A percentile compares a stretch with the other conserved stretches of the same genome.
Conservation (phyloP, 1,140 invertebrate species). For the Zaprionus gabonicus region DNA sequence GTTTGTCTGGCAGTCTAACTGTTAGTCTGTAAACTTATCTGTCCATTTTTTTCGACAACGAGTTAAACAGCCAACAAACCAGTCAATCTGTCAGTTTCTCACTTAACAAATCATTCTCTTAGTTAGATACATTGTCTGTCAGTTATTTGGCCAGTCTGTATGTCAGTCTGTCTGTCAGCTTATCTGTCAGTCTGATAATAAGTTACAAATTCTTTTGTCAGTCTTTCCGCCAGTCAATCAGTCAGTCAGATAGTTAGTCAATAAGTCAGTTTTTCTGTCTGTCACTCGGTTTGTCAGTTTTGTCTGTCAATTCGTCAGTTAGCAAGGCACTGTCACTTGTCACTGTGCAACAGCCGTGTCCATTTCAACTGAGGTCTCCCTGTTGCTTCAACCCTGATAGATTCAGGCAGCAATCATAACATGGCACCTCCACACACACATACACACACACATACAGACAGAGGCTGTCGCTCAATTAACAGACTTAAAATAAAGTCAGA, state of each 20-base stretch:
- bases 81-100: neutral
- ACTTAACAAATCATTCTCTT: neutral
- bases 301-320: neutral
- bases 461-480: slow-evolving; percentile 65
- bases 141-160: neutral
- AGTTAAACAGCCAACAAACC: neutral
- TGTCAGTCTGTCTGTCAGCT: neutral
- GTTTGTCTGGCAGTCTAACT: too few relatives aligned
- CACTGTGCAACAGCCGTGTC: neutral
- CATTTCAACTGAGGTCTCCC: neutral
- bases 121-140: neutral
- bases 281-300: neutral
- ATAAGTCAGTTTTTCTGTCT: neutral
- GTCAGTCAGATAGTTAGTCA: neutral
- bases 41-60: neutral
- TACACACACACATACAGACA: neutral
- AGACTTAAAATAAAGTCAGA: slow-evolving; percentile 65
- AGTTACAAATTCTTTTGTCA: neutral
- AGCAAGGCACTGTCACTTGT: neutral
- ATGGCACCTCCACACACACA: neutral
- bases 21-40: neutral
- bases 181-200: neutral
- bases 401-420: neutral
- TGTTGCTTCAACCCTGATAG: neutral
- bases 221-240: neutral